These are phyloP conservation scores for Atherix ibis DNA, from an alignment of 2,888 invertebrate genomes.

Conservation along the genomic window DNA sequence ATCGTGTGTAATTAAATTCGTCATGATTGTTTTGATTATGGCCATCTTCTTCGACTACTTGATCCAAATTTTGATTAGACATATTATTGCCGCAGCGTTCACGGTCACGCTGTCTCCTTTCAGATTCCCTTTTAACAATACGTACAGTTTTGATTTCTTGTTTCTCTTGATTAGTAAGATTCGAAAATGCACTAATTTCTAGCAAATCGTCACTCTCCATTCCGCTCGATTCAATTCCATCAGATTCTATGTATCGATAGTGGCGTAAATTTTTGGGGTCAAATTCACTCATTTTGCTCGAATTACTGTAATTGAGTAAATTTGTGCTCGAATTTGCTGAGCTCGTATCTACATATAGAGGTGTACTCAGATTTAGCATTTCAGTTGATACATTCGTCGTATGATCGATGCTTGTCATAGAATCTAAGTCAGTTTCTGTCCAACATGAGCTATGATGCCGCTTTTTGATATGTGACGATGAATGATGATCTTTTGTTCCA, in stretches of 20 bases:
- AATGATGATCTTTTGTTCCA: slow-evolving; percentile 28
- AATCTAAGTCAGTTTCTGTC: slow-evolving; percentile 83
- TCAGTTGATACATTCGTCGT: slow-evolving; percentile 35
- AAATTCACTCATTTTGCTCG: slow-evolving; percentile 23
- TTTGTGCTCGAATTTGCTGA: slow-evolving; percentile 15
- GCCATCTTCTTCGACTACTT: slow-evolving; percentile 30
- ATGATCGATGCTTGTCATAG: slow-evolving; percentile 59
- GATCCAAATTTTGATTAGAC: slow-evolving; percentile 30
- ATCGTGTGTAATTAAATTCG: slow-evolving; percentile 26
- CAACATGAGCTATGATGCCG: slow-evolving; percentile 51
- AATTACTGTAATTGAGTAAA: slow-evolving; percentile 16
- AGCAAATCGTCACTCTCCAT: slow-evolving; percentile 30
- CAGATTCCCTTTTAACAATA: slow-evolving; percentile 83
- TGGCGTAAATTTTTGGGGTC: slow-evolving; percentile 15
- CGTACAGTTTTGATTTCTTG: slow-evolving; percentile 85
- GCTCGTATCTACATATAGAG: slow-evolving; percentile 54
- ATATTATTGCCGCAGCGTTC: slow-evolving; percentile 40
- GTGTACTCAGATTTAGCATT: slow-evolving; percentile 32
- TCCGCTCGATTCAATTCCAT: slow-evolving; percentile 27
- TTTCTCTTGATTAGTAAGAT: slow-evolving; percentile 59
- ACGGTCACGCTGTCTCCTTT: slow-evolving; percentile 65
- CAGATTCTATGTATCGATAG: slow-evolving; percentile 26
- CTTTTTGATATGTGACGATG: slow-evolving; percentile 33
- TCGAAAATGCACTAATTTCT: slow-evolving; percentile 32
- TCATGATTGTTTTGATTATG: slow-evolving; percentile 16